These are phyloP conservation scores for Pharmacophagus antenor DNA, from an alignment of 2,888 invertebrate species.

Conservation along the genomic window DNA sequence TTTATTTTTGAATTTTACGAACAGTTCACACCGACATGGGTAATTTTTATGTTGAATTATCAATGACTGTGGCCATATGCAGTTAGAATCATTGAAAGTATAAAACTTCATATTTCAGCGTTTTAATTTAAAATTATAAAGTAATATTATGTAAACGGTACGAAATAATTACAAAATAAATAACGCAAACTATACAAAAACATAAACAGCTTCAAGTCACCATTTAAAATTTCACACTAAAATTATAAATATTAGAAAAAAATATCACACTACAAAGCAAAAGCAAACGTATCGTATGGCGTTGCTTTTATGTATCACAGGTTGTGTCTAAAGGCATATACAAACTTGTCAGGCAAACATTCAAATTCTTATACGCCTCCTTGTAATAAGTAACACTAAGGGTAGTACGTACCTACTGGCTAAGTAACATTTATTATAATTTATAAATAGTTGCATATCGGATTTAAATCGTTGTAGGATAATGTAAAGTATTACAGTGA, in stretches of 20 bases:
- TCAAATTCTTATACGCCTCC: slow-evolving; percentile 20
- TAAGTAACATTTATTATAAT: background rate
- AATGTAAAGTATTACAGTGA: background rate
- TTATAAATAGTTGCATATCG: background rate
- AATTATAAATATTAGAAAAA: slow-evolving; percentile 18
- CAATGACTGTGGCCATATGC: too few species aligned
- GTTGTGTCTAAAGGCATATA: slow-evolving; percentile 49
- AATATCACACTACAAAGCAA: slow-evolving; percentile 29
- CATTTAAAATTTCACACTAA: background rate
- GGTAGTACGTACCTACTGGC: background rate
- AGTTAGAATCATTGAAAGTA: too few species aligned
- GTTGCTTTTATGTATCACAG: slow-evolving; percentile 64
- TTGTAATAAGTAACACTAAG: slow-evolving; percentile 6
- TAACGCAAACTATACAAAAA: background rate
- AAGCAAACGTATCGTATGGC: slow-evolving; percentile 41
- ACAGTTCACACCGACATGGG: too few species aligned
- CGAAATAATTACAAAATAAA: slow-evolving; percentile 2
- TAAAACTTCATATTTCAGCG: too few species aligned
- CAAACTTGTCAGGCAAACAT: slow-evolving; percentile 6
- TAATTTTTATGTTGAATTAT: too few species aligned
- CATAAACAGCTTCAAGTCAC: background rate
- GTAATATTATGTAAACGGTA: background rate
- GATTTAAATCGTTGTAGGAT: background rate
- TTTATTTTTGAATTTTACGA: too few species aligned
- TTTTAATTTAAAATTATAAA: too few species aligned